Evolutionary conservation across 1,140 invertebrate species (phyloP).

Genomic region (Lordiphosa stackelbergi): DNA sequence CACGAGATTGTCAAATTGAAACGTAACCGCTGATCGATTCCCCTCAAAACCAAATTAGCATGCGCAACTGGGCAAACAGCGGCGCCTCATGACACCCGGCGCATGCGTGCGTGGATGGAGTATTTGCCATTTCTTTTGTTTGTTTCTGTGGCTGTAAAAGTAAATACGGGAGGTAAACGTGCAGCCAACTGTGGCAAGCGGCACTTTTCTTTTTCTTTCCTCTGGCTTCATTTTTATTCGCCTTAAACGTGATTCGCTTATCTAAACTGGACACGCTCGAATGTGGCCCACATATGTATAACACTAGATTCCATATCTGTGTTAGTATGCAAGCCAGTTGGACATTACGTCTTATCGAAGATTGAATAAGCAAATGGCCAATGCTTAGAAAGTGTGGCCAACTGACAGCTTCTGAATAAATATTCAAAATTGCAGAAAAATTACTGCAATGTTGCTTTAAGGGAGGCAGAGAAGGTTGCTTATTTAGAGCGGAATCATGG

Average conservation of each 20-base stretch:
- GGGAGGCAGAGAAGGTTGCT: too few relatives aligned
- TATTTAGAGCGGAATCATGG: too few relatives aligned
- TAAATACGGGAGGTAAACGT: constrained; percentile 53
- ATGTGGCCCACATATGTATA: constrained; percentile 51
- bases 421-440: background rate
- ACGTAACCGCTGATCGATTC: constrained; percentile 50
- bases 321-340: constrained; percentile 55
- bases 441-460: too few relatives aligned
- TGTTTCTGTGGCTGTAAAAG: constrained; percentile 46
- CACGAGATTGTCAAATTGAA: constrained; percentile 44
- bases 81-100: constrained; percentile 14
- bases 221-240: constrained; percentile 22
- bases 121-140: constrained; percentile 20
- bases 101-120: constrained; percentile 32
- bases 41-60: constrained; percentile 58
- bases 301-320: constrained; percentile 61
- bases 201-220: constrained; percentile 53
- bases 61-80: constrained; percentile 49
- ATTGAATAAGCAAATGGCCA: constrained; percentile 56
- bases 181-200: constrained; percentile 53
- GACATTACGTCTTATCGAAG: constrained; percentile 66
- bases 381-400: constrained; percentile 58
- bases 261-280: constrained; percentile 60
- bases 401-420: background rate
- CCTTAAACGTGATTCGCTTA: constrained; percentile 63